Evolutionary conservation across 2,888 invertebrate species (phyloP).

Genomic region (Sympetrum striolatum): DNA sequence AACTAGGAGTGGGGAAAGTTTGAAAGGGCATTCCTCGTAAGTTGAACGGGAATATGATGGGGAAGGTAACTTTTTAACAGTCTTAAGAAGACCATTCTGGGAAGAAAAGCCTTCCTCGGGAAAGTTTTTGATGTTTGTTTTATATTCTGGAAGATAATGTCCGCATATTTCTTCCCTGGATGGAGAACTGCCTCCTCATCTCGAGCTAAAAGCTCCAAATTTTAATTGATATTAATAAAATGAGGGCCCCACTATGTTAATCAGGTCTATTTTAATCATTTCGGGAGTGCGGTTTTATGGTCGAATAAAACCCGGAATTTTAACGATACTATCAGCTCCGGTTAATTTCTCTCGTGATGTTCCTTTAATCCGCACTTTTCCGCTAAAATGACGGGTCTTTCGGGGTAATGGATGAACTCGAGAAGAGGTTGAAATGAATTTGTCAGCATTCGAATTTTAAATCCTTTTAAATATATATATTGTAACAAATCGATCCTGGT

Average conservation of each 20-base stretch:
- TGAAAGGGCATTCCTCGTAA: not conserved
- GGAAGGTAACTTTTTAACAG: not conserved
- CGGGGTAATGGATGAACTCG: too few relatives aligned
- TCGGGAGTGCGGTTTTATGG: not conserved
- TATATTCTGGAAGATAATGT: not conserved
- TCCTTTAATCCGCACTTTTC: too few relatives aligned
- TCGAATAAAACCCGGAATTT: too few relatives aligned
- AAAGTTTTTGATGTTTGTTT: not conserved
- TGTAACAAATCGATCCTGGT: too few relatives aligned
- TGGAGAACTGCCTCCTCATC: not conserved
- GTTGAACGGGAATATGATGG: not conserved
- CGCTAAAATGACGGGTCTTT: too few relatives aligned
- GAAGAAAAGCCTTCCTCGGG: not conserved
- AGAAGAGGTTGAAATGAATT: too few relatives aligned
- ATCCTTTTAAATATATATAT: too few relatives aligned
- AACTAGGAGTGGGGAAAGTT: not conserved
- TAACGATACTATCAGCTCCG: too few relatives aligned
- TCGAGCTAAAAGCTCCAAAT: not conserved
- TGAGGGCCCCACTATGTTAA: not conserved
- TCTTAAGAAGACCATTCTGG: not conserved
- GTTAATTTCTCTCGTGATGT: too few relatives aligned
- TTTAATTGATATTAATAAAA: not conserved
- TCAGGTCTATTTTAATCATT: not conserved
- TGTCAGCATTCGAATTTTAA: too few relatives aligned
- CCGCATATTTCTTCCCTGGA: not conserved